phyloP scores from a whole-genome alignment of 2,888 invertebrate species.

The Furcula furcula region DNA sequence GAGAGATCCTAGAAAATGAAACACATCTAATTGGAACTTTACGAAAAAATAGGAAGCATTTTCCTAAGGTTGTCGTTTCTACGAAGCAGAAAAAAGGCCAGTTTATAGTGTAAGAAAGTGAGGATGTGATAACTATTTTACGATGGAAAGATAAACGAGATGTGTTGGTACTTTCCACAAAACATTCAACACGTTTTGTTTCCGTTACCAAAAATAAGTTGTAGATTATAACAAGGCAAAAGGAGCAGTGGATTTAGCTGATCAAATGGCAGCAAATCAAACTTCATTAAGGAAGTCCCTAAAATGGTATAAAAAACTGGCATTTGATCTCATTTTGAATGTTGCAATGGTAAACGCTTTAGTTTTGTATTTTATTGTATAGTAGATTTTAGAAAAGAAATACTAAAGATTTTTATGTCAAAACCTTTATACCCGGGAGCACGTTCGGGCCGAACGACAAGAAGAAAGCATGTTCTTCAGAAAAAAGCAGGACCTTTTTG shows the following conservation, averaged over 20 bases:
- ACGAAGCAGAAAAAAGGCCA: neutral
- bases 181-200: too few species aligned
- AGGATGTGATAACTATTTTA: conserved; percentile 7
- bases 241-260: conserved; percentile 13
- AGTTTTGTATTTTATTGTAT: too few species aligned
- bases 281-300: too few species aligned
- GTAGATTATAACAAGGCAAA: conserved; percentile 1
- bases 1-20: conserved; percentile 8
- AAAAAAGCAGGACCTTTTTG: neutral
- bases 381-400: neutral
- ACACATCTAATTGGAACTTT: conserved; percentile 5
- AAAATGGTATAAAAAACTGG: too few species aligned
- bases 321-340: too few species aligned
- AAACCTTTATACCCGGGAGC: neutral
- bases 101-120: conserved; percentile 5
- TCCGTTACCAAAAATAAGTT: neutral
- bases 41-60: conserved; percentile 1
- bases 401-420: neutral
- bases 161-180: neutral
- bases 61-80: neutral
- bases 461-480: neutral
- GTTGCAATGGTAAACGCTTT: too few species aligned
- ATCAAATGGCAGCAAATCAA: conserved; percentile 19
- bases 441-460: neutral
- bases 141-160: conserved; percentile 9